Conservation (phyloP, 1,140 invertebrate species). For the Drosophila subpulchrella region DNA sequence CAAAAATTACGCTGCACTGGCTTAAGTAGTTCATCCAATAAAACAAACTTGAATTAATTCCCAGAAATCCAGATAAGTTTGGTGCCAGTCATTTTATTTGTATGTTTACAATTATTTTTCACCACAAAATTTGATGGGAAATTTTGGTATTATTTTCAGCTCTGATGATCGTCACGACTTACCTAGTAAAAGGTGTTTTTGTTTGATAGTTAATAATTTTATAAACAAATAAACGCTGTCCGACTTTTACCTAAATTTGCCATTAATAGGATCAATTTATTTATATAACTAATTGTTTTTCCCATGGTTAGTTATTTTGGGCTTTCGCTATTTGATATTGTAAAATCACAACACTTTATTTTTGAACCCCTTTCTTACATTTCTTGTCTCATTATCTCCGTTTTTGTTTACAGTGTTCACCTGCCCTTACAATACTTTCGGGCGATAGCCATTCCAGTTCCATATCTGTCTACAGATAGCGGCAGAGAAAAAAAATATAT, state of each 20-base stretch:
- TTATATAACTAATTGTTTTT: no score
- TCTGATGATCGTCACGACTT: no score
- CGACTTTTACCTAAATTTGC: no score
- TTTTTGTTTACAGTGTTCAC: constrained; percentile 35
- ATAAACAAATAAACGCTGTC: no score
- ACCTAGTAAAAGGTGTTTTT: no score
- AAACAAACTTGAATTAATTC: constrained; percentile 1
- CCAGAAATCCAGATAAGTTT: neutral
- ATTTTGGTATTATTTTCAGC: no score
- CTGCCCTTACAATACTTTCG: constrained; percentile 26
- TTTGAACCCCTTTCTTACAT: neutral
- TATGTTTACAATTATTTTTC: neutral
- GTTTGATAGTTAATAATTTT: no score
- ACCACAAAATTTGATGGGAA: no score
- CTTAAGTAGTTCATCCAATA: neutral
- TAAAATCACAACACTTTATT: neutral
- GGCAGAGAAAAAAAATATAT: constrained; percentile 5
- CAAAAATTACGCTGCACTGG: neutral
- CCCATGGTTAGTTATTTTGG: no score
- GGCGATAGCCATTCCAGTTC: constrained; percentile 10
- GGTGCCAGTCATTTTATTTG: neutral
- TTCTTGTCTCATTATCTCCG: constrained; percentile 3
- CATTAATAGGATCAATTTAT: no score
- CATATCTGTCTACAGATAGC: constrained; percentile 24
- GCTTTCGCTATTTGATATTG: no score